phyloP scores from a whole-genome alignment of 2,888 invertebrate genomes.

The Drosophila parthenogenetica region DNA sequence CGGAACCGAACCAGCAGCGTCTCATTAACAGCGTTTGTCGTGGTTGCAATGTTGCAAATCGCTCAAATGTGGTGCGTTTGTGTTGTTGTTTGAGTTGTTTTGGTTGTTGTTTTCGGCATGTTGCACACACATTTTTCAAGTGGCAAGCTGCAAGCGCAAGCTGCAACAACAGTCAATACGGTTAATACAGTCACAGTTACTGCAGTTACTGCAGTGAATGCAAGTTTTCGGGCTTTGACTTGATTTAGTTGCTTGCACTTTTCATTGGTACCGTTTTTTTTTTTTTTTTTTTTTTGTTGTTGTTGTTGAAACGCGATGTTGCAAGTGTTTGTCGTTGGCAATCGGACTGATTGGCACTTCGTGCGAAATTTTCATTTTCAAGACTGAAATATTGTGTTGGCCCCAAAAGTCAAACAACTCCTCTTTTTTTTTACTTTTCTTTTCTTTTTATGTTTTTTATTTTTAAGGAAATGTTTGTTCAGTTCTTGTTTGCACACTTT shows the following conservation, averaged over 20 bases:
- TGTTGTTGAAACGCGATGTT: constrained; percentile 37
- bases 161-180: constrained; percentile 50
- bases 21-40: constrained; percentile 49
- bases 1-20: constrained; percentile 64
- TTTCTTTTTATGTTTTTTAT: background rate
- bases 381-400: constrained; percentile 30
- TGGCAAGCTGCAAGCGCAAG: constrained; percentile 56
- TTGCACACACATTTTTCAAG: constrained; percentile 66
- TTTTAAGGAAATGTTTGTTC: constrained; percentile 15
- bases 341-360: constrained; percentile 64
- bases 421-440: background rate
- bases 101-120: constrained; percentile 18
- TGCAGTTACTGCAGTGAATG: constrained; percentile 48
- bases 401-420: background rate
- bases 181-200: background rate
- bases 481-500: constrained; percentile 53
- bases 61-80: constrained; percentile 8
- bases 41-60: background rate
- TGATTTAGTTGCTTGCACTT: constrained; percentile 49
- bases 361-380: constrained; percentile 52
- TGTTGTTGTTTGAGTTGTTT: background rate
- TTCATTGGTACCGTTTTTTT: constrained; percentile 16
- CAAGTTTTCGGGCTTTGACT: constrained; percentile 33
- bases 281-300: constrained; percentile 1
- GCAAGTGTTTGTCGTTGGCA: constrained; percentile 46